Evolutionary conservation across 1,140 invertebrate species (phyloP), one percentile per base, ranked within the genome.

Genomic region (Drosophila elegans): DNA sequence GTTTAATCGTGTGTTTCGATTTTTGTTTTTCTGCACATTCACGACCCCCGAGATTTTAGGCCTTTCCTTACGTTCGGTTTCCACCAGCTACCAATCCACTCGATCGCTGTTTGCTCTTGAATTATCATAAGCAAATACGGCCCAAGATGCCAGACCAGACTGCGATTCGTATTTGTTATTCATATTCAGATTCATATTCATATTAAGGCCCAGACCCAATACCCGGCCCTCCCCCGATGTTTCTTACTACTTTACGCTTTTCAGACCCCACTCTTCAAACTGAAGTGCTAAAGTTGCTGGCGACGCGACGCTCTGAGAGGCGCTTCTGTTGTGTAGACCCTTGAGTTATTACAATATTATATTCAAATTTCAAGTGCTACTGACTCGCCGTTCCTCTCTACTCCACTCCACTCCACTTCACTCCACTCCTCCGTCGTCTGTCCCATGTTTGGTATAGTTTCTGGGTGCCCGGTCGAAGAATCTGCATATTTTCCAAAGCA

Each of bases 1-100:
- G 89, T 91, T 91, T 89, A 91, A 91, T 91, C 89, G 89, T 81
- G 84, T 91, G 90, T 91, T 91, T 77, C 80, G 45, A n/a, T 74
- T 71, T 88, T 77, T 79, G 68, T 72, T 67, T 88, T 88, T 89
- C 80, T 88, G 84, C 83, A 84, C 80, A 89, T 83, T 88, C 84
- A 89, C 84, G 84, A 71, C 59, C 68, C 56, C 78, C 55, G 55
- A 62, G 59, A 75, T 46, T 63, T 63, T 79, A 66, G 72, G 52
- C 78, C 63, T 72, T 80, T 52, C 11, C 42, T 53, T 34, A 44
- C 27, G 49, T n/a, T 45, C 13, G 48, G 48, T 45, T 67, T 71
- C 73, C 63, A 71, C 53, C 41, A n/a, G 54, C 69, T 62, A 71
- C 64, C 61, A 52, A 16, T 67, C 44, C 68, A 72, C 72, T 89